These are phyloP conservation scores for Eudyptes chrysolophus DNA, from an alignment of 2,113 vertebrate genomes.

Conservation along the genomic window DNA sequence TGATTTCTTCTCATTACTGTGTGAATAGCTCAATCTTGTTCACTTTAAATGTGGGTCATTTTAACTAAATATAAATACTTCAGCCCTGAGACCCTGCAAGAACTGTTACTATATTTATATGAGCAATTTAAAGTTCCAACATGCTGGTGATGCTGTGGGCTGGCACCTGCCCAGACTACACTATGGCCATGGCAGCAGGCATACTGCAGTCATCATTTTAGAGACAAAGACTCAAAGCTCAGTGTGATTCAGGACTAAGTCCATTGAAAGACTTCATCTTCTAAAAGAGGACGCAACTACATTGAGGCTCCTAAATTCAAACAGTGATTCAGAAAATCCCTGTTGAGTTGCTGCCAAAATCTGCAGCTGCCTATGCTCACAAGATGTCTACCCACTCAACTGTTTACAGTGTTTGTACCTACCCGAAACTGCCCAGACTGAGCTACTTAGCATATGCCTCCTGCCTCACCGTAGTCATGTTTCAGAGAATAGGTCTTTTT, in stretches of 20 bases:
- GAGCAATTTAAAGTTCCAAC: not conserved
- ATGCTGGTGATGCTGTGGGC: not conserved
- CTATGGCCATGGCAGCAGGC: not conserved
- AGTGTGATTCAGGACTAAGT: not conserved
- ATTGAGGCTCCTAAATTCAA: not conserved
- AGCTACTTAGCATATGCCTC: not conserved
- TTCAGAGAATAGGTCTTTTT: not conserved
- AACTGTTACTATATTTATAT: not conserved
- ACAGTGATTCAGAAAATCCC: not conserved
- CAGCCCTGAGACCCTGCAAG: not conserved
- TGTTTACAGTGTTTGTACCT: not conserved
- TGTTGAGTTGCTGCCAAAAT: not conserved
- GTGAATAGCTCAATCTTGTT: not conserved
- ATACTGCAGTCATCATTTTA: not conserved
- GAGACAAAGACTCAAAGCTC: not conserved
- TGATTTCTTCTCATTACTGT: slow-evolving; percentile 17
- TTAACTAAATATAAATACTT: not conserved
- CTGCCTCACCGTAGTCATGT: not conserved
- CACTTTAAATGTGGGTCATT: slow-evolving; percentile 15
- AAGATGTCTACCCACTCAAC: not conserved
- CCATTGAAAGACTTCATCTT: not conserved
- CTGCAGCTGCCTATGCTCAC: not conserved
- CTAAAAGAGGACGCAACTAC: not conserved
- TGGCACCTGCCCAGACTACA: not conserved
- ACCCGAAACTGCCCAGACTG: not conserved